Percentiles rank a stretch among this genome's conserved stretches.
phyloP scores from a whole-genome alignment of 2,888 invertebrate genomes.

The Salticus scenicus region DNA sequence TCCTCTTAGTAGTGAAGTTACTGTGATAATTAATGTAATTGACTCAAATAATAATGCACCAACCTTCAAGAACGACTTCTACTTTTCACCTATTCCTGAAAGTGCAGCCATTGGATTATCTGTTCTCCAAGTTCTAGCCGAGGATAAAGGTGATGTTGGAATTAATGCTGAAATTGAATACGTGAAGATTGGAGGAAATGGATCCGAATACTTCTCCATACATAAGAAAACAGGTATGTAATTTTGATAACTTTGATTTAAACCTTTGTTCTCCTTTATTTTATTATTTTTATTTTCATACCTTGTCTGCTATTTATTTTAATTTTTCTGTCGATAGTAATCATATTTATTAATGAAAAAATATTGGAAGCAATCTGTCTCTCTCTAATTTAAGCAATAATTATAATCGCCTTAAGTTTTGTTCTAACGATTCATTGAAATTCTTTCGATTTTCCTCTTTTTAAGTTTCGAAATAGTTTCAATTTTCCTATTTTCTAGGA shows the following conservation, averaged over 20 bases:
- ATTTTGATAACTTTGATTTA: neutral
- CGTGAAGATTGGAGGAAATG: constrained; percentile 84
- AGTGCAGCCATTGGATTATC: constrained; percentile 95
- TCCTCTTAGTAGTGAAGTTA: constrained; percentile 84
- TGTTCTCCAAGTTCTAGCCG: constrained; percentile 82
- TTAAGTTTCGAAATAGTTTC: no score
- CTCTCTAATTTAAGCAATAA: no score
- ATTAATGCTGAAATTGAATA: constrained; percentile 93
- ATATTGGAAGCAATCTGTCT: no score
- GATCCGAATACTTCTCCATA: constrained; percentile 84
- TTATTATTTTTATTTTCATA: neutral
- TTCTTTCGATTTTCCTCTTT: no score
- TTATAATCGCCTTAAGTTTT: no score
- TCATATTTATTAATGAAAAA: no score
- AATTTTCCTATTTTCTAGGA: no score
- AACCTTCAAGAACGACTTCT: constrained; percentile 87
- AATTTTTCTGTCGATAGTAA: no score
- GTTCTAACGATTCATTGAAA: no score
- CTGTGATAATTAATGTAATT: constrained; percentile 84
- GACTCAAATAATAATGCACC: constrained; percentile 95
- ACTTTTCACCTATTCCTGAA: constrained; percentile 91
- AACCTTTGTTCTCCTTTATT: no score
- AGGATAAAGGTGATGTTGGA: constrained; percentile 85
- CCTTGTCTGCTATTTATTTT: no score
- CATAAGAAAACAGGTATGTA: constrained; percentile 82